Conservation (phyloP, 2,888 invertebrate genomes). For the Yponomeuta malinellus region DNA sequence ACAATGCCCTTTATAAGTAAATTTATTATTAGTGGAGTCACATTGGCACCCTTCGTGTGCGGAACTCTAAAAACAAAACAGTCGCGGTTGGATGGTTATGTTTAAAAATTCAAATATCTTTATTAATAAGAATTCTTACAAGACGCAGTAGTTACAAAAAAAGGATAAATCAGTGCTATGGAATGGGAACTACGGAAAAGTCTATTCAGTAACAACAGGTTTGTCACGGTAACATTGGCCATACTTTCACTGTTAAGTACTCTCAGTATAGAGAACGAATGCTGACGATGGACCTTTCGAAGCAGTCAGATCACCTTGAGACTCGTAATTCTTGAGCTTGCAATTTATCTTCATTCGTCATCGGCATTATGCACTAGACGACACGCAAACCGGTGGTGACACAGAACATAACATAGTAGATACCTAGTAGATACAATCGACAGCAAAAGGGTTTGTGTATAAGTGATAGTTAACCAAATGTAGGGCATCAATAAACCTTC, state of each 20-base stretch:
- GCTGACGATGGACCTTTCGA: neutral
- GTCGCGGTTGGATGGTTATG: too few species aligned
- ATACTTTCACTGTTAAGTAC: neutral
- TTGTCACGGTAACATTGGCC: neutral
- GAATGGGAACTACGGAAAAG: too few species aligned
- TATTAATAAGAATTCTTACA: too few species aligned
- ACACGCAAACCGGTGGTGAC: constrained; percentile 2
- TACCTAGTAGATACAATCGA: neutral
- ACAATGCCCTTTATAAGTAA: too few species aligned
- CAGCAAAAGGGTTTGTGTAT: too few species aligned
- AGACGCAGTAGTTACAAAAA: too few species aligned
- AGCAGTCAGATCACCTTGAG: neutral
- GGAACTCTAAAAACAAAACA: neutral
- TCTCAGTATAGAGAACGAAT: neutral
- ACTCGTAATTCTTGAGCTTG: neutral
- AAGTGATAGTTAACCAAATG: too few species aligned
- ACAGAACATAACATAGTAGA: neutral
- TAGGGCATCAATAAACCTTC: too few species aligned
- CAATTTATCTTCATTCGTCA: constrained; percentile 1
- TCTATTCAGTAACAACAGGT: too few species aligned
- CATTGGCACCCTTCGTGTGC: neutral
- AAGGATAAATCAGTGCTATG: too few species aligned
- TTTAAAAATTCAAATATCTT: too few species aligned
- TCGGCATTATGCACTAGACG: neutral
- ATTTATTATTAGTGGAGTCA: too few species aligned